These are phyloP conservation scores for Belgica antarctica DNA, from an alignment of 2,888 invertebrate species.

Conservation along the genomic window DNA sequence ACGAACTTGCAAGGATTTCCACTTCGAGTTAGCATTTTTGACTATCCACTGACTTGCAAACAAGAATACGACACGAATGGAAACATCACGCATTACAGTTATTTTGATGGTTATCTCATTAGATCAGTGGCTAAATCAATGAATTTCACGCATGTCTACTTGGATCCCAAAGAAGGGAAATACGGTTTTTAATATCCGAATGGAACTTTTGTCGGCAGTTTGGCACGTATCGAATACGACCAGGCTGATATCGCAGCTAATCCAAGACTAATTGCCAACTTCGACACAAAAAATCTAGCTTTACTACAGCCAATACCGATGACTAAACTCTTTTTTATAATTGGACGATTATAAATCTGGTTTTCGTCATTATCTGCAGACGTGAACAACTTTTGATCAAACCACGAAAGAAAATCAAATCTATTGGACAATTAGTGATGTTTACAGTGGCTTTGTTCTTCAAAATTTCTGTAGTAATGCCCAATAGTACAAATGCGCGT, in stretches of 20 bases:
- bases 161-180: background rate
- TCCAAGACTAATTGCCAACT: constrained; percentile 28
- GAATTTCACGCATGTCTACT: constrained; percentile 9
- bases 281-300: constrained; percentile 9
- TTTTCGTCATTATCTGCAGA: background rate
- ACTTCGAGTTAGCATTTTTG: too few relatives aligned
- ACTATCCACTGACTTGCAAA: too few relatives aligned
- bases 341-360: background rate
- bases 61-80: too few relatives aligned
- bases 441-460: too few relatives aligned
- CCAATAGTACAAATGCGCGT: background rate
- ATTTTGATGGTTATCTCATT: too few relatives aligned
- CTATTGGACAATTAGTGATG: background rate
- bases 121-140: too few relatives aligned
- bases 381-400: background rate
- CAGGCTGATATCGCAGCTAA: constrained; percentile 5
- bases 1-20: too few relatives aligned
- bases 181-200: constrained; percentile 25
- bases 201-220: constrained; percentile 21
- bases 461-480: too few relatives aligned
- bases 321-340: constrained; percentile 7
- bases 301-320: constrained; percentile 29
- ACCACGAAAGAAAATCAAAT: background rate
- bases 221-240: constrained; percentile 13
- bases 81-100: background rate